Conservation (phyloP, 2,797 vertebrate species). For the Phoxinus dragarum region DNA sequence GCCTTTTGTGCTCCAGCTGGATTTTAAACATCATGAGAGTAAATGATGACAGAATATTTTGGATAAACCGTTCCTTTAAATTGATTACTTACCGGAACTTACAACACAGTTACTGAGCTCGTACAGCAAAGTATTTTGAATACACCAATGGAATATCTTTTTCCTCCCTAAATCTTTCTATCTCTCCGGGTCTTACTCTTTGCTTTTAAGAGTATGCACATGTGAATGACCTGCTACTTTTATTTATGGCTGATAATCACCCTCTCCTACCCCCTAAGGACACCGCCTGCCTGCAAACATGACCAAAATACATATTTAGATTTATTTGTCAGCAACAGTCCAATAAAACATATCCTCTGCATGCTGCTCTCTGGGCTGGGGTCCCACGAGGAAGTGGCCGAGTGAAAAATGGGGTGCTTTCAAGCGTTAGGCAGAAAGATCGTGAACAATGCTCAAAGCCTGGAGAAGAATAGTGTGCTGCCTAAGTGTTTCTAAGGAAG, state of each 20-base stretch:
- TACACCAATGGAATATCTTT: neutral
- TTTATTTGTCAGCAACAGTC: conserved; percentile 85
- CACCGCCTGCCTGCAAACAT: conserved; percentile 76
- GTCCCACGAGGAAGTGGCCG: conserved; percentile 75
- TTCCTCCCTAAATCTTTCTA: neutral
- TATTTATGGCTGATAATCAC: conserved; percentile 84
- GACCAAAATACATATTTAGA: conserved; percentile 86
- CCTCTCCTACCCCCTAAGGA: conserved; percentile 73
- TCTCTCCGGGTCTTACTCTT: conserved; percentile 67
- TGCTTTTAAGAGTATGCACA: conserved; percentile 71
- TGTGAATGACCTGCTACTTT: conserved; percentile 74
- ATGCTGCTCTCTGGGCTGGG: conserved; percentile 77
- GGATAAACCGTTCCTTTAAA: neutral
- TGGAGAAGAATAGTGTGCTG: conserved; percentile 55
- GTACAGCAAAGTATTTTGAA: neutral
- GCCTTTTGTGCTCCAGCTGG: neutral
- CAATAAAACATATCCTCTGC: conserved; percentile 84
- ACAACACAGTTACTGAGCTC: neutral
- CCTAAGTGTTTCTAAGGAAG: conserved; percentile 50
- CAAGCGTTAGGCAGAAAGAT: conserved; percentile 81
- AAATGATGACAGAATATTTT: neutral
- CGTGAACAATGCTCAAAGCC: conserved; percentile 81
- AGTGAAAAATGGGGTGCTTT: conserved; percentile 83
- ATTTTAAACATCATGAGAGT: neutral
- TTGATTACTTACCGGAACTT: neutral